phyloP scores from a whole-genome alignment of 2,888 invertebrate species.

The Scaptomyza cyrtandrae region DNA sequence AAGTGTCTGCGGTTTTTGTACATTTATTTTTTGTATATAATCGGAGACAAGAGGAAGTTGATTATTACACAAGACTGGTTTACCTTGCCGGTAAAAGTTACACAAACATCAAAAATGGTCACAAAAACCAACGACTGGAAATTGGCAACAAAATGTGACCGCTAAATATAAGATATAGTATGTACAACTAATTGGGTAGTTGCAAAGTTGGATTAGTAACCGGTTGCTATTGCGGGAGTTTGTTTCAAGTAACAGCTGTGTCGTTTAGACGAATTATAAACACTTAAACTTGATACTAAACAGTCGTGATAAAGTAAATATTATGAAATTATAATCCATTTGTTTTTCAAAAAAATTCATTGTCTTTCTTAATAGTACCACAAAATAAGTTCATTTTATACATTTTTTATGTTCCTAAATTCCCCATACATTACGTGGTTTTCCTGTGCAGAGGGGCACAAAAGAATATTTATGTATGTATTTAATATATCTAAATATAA shows the following conservation, averaged over 20 bases:
- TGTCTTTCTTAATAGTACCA: neutral
- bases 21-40: neutral
- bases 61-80: conserved; percentile 26
- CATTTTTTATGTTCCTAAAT: conserved; percentile 17
- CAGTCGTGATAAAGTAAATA: conserved; percentile 1
- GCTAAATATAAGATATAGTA: conserved; percentile 1
- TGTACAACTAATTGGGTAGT: conserved; percentile 1
- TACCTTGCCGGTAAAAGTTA: conserved; percentile 23
- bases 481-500: conserved; percentile 32
- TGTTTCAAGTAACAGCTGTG: neutral
- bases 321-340: neutral
- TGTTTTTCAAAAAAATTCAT: neutral
- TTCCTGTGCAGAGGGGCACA: neutral
- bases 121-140: conserved; percentile 29
- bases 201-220: conserved; percentile 10
- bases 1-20: conserved; percentile 2
- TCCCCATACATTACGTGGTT: neutral
- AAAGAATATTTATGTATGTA: conserved; percentile 2
- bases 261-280: neutral
- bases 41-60: conserved; percentile 6
- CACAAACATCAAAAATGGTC: conserved; percentile 20
- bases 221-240: conserved; percentile 12
- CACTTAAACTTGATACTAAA: neutral
- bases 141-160: conserved; percentile 12
- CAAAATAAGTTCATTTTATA: neutral